Percentiles rank a stretch among this genome's conserved stretches.
These are phyloP conservation scores for Capreolus pygargus DNA, from an alignment of 2,113 vertebrate genomes.

Conservation along the genomic window DNA sequence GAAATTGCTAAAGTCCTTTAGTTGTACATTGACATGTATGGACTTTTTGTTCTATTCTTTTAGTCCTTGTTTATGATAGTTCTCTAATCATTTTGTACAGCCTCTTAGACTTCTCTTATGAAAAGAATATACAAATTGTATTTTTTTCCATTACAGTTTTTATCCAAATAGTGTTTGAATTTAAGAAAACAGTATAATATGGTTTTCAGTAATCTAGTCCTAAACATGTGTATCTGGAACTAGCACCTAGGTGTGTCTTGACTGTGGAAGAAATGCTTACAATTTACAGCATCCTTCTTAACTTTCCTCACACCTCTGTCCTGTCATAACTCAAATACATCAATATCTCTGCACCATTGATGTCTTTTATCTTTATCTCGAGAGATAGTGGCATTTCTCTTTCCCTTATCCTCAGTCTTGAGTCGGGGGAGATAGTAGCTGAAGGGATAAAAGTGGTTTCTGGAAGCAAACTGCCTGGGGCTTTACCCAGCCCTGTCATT, in stretches of 20 bases:
- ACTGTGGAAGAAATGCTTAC: not conserved
- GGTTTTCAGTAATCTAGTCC: not conserved
- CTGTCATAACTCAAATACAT: not conserved
- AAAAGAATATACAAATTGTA: not conserved
- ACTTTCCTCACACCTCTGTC: not conserved
- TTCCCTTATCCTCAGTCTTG: not conserved
- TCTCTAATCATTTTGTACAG: not conserved
- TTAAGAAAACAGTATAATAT: not conserved
- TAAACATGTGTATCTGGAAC: not conserved
- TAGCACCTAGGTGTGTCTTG: not conserved
- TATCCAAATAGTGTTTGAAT: not conserved
- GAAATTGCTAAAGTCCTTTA: not conserved
- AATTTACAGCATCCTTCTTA: not conserved
- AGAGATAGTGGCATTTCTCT: not conserved
- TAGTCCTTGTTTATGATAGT: not conserved
- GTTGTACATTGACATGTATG: not conserved
- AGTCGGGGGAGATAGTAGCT: not conserved
- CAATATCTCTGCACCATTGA: not conserved
- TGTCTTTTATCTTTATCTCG: not conserved
- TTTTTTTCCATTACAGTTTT: not conserved
- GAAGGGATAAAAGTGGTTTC: not conserved
- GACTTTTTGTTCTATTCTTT: not conserved
- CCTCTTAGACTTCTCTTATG: not conserved
- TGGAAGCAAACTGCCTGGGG: not conserved
- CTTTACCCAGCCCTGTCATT: not conserved